Evolutionary conservation across 2,797 vertebrate genomes (phyloP), one percentile per base, ranked within the genome.

Genomic region (Vultur gryphus): DNA sequence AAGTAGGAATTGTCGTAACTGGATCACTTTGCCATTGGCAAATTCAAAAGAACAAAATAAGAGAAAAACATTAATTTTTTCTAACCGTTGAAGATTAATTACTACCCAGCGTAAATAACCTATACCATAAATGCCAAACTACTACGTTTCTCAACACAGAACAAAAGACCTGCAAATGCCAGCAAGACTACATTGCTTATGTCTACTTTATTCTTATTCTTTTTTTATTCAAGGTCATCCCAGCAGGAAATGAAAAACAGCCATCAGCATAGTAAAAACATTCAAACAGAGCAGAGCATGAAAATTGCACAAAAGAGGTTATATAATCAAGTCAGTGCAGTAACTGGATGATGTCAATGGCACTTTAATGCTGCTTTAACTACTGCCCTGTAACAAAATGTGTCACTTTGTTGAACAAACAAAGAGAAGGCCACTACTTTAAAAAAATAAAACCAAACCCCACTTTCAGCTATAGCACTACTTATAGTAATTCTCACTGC

Each of bases 241-340:
- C 91, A 97, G 94, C 97, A 97, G 96, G 94, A 97, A 98, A 98
- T 97, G 96, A 97, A 97, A 97, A 98, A 96, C 96, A 98, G 93
- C 89, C 96, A 97, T 95, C 91, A 96, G 95, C 89, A 95, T 59
- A 96, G 95, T 86, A 96, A 97, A 97, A 97, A 97, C 96, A 96
- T 97, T 97, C 95, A 97, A 97, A 96, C 94, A 95, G 97, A 96
- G 93, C 89, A 97, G 96, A 97, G 96, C 95, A 97, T 97, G 96
- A 97, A 97, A 97, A 97, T 91, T 89, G 84, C 91, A 97, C 95
- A 97, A 96, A 97, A 96, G 90, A 94, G 91, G 89, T 95, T 95
- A 95, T 93, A 95, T 95, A 97, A 95, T 95, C 95, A 96, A 97
- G 95, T 94, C 95, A 86, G 84, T 67, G 72, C 87, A 91, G 94